These are phyloP conservation scores for Channa argus DNA, from an alignment of 2,113 vertebrate genomes.

Conservation along the genomic window DNA sequence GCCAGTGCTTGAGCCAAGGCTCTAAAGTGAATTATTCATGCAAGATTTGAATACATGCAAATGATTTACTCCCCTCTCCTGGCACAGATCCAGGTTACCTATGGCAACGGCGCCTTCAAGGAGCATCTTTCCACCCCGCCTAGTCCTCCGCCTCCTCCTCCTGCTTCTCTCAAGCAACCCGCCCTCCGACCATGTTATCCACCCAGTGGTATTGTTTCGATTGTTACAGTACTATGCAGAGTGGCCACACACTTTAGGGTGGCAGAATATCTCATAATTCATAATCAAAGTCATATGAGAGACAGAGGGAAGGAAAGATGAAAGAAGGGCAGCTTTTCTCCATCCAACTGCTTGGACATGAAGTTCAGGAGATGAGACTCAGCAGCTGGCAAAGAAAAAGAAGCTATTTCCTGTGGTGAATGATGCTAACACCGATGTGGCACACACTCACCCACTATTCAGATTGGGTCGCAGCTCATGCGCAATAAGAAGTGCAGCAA, in stretches of 20 bases:
- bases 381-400: constrained; percentile 4
- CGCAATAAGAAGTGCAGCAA: constrained; percentile 2
- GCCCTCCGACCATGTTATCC: constrained; percentile 61
- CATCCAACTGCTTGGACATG: constrained; percentile 24
- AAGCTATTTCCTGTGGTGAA: constrained; percentile 23
- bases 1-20: constrained; percentile 58
- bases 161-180: constrained; percentile 49
- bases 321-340: constrained; percentile 29
- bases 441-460: constrained; percentile 6
- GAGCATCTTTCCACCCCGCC: constrained; percentile 61
- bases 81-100: constrained; percentile 83
- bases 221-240: constrained; percentile 72
- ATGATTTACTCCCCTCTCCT: constrained; percentile 72
- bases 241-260: constrained; percentile 64
- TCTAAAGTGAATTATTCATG: constrained; percentile 85
- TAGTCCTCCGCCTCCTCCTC: constrained; percentile 50
- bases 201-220: constrained; percentile 68
- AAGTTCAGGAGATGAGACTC: constrained; percentile 35
- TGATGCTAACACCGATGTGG: constrained; percentile 28
- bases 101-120: constrained; percentile 84
- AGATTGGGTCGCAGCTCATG: constrained; percentile 27
- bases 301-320: constrained; percentile 50
- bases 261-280: constrained; percentile 75
- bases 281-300: constrained; percentile 74
- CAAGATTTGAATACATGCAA: constrained; percentile 88